A percentile compares a stretch with the other conserved stretches of the same genome.
Evolutionary conservation across 53 echinoderm and acorn worm species (phyloP).

Genomic region (Luidia sarsii): DNA sequence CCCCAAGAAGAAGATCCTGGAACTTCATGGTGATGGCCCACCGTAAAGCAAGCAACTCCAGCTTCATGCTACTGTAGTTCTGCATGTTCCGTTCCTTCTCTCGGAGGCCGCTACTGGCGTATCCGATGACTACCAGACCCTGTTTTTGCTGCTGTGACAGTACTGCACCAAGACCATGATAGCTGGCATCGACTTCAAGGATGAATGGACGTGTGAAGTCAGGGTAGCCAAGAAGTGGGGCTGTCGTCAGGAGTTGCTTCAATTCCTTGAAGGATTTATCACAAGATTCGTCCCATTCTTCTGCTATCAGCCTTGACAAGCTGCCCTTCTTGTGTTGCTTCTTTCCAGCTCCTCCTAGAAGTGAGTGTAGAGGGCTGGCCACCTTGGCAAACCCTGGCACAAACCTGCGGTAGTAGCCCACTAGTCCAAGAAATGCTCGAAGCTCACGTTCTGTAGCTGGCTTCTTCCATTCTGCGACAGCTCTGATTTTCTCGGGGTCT

Average conservation of each 20-base stretch:
- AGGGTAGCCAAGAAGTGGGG: no score
- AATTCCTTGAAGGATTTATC: neutral
- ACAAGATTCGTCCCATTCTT: neutral
- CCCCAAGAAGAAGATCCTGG: conserved; percentile 52
- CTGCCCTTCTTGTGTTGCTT: neutral
- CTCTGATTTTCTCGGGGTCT: no score
- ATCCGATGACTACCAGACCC: conserved; percentile 32
- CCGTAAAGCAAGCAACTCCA: conserved; percentile 57
- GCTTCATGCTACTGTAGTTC: no score
- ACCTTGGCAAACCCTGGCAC: neutral
- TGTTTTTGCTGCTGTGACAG: conserved; percentile 56
- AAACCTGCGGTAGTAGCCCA: neutral
- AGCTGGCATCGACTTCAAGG: no score
- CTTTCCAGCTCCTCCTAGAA: neutral
- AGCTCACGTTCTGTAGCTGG: neutral
- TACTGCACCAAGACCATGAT: conserved; percentile 61
- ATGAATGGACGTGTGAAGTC: conserved; percentile 41
- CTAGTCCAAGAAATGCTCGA: neutral
- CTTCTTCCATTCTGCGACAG: neutral
- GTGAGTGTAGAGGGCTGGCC: neutral
- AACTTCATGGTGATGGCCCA: conserved; percentile 69
- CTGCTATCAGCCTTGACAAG: neutral
- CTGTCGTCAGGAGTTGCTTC: conserved; percentile 26
- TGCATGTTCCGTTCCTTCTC: conserved; percentile 60
- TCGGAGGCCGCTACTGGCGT: conserved; percentile 55